phyloP scores from a whole-genome alignment of 2,113 vertebrate genomes.

The Chunga burmeisteri region DNA sequence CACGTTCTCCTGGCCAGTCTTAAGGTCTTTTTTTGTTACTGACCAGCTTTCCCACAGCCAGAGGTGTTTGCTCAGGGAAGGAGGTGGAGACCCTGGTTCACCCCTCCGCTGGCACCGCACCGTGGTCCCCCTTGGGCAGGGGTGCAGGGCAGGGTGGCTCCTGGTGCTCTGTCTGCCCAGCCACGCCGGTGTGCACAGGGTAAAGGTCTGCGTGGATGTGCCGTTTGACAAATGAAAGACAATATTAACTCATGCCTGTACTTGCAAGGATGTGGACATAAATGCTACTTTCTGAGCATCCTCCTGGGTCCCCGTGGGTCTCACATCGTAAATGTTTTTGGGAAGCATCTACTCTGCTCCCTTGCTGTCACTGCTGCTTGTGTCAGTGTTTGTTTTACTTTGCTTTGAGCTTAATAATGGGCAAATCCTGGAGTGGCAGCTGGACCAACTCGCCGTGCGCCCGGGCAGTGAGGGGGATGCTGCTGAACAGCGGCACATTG shows the following conservation, averaged over 20 bases:
- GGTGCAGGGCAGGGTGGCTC: background rate
- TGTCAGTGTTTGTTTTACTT: slow-evolving; percentile 17
- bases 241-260: background rate
- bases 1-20: background rate
- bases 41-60: background rate
- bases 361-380: background rate
- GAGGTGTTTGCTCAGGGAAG: background rate
- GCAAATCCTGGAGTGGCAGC: background rate
- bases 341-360: background rate
- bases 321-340: background rate
- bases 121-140: background rate
- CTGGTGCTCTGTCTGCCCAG: background rate
- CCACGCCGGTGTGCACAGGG: background rate
- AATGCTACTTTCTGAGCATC: background rate
- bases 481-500: background rate
- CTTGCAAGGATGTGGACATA: background rate
- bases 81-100: background rate
- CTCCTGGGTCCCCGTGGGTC: background rate
- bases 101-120: rapidly evolving
- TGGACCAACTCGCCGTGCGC: background rate
- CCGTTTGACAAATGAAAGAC: background rate
- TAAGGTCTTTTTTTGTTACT: background rate
- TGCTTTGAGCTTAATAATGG: background rate
- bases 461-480: background rate
- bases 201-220: background rate